Conservation (phyloP, 2,113 vertebrate species). For the Dolichotis patagonum region DNA sequence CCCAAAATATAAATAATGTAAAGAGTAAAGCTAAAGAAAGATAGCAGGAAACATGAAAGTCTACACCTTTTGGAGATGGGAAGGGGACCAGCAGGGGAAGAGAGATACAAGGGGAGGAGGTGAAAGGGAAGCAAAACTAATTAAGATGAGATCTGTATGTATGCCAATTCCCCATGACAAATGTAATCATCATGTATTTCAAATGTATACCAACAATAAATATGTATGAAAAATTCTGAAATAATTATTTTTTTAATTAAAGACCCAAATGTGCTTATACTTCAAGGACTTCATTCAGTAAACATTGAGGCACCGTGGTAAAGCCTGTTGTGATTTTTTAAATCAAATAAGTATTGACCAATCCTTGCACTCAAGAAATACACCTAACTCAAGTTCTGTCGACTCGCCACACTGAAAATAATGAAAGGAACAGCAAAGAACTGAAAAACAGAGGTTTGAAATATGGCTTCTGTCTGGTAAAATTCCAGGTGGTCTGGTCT, state of each 20-base stretch:
- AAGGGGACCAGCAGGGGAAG: neutral
- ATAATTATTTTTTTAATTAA: neutral
- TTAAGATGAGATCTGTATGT: neutral
- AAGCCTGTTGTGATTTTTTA: neutral
- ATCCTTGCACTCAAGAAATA: neutral
- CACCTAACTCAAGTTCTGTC: neutral
- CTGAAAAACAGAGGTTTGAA: neutral
- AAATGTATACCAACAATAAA: neutral
- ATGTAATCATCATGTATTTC: neutral
- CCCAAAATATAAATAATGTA: neutral
- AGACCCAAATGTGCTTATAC: slow-evolving; percentile 7
- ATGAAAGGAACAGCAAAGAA: neutral
- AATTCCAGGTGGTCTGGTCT: neutral
- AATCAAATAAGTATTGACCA: neutral
- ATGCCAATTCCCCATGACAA: neutral
- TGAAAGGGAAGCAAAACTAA: neutral
- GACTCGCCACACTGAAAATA: neutral
- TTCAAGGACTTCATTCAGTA: slow-evolving; percentile 39
- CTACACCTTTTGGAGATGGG: neutral
- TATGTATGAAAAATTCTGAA: neutral
- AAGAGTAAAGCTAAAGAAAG: neutral
- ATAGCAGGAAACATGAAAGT: neutral
- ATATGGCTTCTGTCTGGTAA: neutral
- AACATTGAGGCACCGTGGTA: neutral
- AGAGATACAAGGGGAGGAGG: neutral